Conservation (phyloP, 1,140 invertebrate species). For the Drosophila repleta region DNA sequence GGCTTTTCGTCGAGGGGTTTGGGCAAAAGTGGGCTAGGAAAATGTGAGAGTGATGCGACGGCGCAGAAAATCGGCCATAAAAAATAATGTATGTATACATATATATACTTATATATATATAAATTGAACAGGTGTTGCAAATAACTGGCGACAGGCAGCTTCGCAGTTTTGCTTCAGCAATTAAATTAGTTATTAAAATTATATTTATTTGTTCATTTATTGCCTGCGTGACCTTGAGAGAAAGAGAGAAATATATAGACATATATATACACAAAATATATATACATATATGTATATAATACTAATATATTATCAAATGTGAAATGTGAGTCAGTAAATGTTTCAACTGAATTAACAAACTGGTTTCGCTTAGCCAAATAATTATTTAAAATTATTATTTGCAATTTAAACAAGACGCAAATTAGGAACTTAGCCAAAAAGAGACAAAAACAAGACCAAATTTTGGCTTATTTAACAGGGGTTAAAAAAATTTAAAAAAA, state of each 20-base stretch:
- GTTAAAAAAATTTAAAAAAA: no score
- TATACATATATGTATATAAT: neutral
- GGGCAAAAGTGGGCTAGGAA: neutral
- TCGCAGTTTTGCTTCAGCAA: slow-evolving; percentile 50
- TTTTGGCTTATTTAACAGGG: neutral
- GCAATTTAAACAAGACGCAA: slow-evolving; percentile 31
- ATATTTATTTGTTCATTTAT: slow-evolving; percentile 64
- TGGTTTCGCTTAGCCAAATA: slow-evolving; percentile 29
- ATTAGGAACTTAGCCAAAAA: neutral
- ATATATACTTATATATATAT: slow-evolving; percentile 10
- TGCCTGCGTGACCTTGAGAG: slow-evolving; percentile 41
- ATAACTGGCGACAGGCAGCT: slow-evolving; percentile 9
- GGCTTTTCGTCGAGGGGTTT: neutral
- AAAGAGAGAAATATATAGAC: neutral
- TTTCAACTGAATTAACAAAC: slow-evolving; percentile 25
- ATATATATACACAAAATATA: neutral
- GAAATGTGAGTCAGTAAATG: slow-evolving; percentile 35
- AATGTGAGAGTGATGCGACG: slow-evolving; percentile 37
- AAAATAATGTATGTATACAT: slow-evolving; percentile 11
- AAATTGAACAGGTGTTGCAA: slow-evolving; percentile 42
- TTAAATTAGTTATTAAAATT: slow-evolving; percentile 62
- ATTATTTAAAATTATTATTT: slow-evolving; percentile 34
- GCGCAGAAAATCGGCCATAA: slow-evolving; percentile 37
- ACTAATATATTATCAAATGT: slow-evolving; percentile 12
- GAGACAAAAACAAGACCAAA: neutral